These are phyloP conservation scores for Tichodroma muraria DNA, from an alignment of 2,113 vertebrate genomes.

Conservation along the genomic window DNA sequence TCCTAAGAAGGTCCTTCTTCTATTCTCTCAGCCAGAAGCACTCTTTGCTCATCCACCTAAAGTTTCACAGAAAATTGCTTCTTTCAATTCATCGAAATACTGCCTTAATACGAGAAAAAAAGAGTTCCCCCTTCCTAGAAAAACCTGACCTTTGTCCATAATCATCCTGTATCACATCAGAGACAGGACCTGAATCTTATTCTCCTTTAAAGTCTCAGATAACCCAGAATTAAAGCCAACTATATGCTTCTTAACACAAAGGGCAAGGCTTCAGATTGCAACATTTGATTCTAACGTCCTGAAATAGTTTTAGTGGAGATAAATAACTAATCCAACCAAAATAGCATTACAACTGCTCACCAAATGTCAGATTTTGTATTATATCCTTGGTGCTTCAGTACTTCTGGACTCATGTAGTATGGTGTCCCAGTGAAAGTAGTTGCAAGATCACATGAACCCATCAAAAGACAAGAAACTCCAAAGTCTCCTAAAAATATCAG, in stretches of 20 bases:
- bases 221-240: neutral
- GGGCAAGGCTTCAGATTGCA: neutral
- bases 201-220: neutral
- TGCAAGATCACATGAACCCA: slow-evolving; percentile 85
- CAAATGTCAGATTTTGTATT: slow-evolving; percentile 88
- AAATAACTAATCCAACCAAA: neutral
- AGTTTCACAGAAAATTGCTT: neutral
- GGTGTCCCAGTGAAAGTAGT: slow-evolving; percentile 85
- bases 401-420: slow-evolving; percentile 87
- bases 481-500: slow-evolving; percentile 79
- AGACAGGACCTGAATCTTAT: neutral
- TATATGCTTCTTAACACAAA: neutral
- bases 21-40: neutral
- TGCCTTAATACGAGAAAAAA: neutral
- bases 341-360: slow-evolving; percentile 56
- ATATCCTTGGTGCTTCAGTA: slow-evolving; percentile 80
- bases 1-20: neutral
- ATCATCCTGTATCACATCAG: neutral
- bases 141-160: neutral
- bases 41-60: neutral
- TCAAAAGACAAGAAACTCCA: slow-evolving; percentile 83
- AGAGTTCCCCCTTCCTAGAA: neutral
- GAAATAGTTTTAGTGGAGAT: neutral
- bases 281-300: neutral
- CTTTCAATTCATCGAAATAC: neutral